Conservation (phyloP, 92 coral and sea anemone species). For the Parazoanthus atlanticus region DNA sequence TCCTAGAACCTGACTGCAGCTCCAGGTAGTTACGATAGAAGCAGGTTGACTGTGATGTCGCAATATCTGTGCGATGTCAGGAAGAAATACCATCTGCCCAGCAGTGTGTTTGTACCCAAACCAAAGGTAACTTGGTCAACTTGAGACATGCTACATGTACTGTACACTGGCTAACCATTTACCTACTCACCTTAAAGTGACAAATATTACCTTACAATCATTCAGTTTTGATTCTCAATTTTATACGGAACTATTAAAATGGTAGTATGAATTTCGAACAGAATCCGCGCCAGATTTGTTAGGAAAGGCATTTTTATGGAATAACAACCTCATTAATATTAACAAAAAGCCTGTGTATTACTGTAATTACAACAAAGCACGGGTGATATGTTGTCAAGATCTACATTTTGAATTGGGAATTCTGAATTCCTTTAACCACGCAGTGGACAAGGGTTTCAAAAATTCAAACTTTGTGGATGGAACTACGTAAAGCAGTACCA, state of each 20-base stretch:
- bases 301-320: neutral
- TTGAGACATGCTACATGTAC: too few species aligned
- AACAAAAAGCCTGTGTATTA: too few species aligned
- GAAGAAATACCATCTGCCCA: slow-evolving; percentile 72
- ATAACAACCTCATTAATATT: neutral
- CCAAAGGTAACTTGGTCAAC: slow-evolving; percentile 75
- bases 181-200: neutral
- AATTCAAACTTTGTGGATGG: too few species aligned
- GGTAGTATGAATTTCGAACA: neutral
- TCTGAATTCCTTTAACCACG: too few species aligned
- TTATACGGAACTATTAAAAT: too few species aligned
- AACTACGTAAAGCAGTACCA: too few species aligned
- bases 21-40: slow-evolving; percentile 71
- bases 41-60: slow-evolving; percentile 88
- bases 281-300: neutral
- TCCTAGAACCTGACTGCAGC: slow-evolving; percentile 78
- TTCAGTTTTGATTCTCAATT: neutral
- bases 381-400: too few species aligned
- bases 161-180: neutral
- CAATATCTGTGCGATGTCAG: slow-evolving; percentile 92
- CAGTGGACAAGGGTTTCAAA: too few species aligned
- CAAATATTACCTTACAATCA: neutral
- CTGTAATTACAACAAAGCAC: too few species aligned
- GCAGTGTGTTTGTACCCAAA: slow-evolving; percentile 88
- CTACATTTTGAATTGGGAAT: too few species aligned